Evolutionary conservation across 2,797 vertebrate species (phyloP).

Genomic region (Lates japonicus): DNA sequence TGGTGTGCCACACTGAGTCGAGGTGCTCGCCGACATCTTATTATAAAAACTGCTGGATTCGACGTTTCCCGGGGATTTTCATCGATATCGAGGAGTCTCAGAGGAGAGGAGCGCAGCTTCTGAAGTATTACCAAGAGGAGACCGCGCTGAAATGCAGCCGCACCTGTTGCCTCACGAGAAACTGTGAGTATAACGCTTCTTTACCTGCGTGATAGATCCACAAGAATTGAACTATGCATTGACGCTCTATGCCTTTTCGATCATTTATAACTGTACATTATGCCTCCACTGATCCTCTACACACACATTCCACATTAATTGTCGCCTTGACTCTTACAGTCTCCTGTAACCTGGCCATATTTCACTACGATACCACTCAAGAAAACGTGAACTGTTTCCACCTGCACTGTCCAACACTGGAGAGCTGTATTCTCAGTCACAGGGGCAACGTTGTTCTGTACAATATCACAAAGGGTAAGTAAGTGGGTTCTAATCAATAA

Average conservation of each 20-base stretch:
- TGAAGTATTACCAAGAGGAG: constrained; percentile 87
- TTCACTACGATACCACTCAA: constrained; percentile 88
- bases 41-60: constrained; percentile 96
- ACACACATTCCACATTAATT: neutral
- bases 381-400: constrained; percentile 92
- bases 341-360: constrained; percentile 95
- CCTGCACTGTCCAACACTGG: constrained; percentile 90
- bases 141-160: constrained; percentile 91
- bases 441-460: constrained; percentile 89
- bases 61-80: constrained; percentile 90
- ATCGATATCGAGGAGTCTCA: constrained; percentile 90
- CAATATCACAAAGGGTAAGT: constrained; percentile 92
- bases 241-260: neutral
- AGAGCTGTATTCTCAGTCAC: constrained; percentile 91
- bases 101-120: constrained; percentile 89
- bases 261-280: no score
- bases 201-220: neutral
- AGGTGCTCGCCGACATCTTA: constrained; percentile 91
- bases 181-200: constrained; percentile 86
- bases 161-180: constrained; percentile 91
- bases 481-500: no score
- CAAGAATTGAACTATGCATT: rapidly evolving
- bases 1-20: constrained; percentile 70
- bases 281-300: no score
- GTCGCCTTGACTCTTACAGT: constrained; percentile 75